A percentile compares a stretch with the other conserved stretches of the same genome.
Conservation (phyloP, 2,113 vertebrate species). For the Eptesicus fuscus region DNA sequence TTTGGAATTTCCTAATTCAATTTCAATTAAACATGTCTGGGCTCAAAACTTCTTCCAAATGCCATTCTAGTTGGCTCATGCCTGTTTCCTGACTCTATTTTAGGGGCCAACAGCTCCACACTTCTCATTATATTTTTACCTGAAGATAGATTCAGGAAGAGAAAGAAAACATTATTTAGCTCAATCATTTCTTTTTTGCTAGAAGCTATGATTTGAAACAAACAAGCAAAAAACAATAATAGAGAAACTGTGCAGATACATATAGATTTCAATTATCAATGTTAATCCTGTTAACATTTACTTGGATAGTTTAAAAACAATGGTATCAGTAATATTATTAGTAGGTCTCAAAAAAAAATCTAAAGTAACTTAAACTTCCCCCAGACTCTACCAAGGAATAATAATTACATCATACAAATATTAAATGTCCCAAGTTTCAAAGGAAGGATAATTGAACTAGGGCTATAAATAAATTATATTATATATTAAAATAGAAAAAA, state of each 20-base stretch:
- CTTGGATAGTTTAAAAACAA: not conserved
- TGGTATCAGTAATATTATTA: not conserved
- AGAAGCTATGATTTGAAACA: not conserved
- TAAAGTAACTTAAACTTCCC: not conserved
- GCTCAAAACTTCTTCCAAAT: not conserved
- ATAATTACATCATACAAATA: not conserved
- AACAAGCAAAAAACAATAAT: not conserved
- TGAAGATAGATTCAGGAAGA: not conserved
- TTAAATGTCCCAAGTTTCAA: not conserved
- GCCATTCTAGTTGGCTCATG: not conserved
- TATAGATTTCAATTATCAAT: not conserved
- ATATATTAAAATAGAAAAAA: not conserved
- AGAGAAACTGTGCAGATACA: not conserved
- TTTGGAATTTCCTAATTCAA: constrained; percentile 6
- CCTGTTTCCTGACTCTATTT: not conserved
- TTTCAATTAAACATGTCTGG: not conserved
- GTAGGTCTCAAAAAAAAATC: not conserved
- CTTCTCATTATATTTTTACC: constrained; percentile 1
- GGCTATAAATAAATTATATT: not conserved
- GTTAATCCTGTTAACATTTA: not conserved
- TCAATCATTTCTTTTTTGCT: not conserved
- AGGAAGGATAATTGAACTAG: not conserved
- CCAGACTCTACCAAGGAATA: not conserved
- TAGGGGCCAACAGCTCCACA: not conserved
- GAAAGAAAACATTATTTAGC: not conserved